A percentile compares a stretch with the other conserved stretches of the same genome.
phyloP scores from a whole-genome alignment of 1,140 invertebrate genomes.

The Ceratitis capitata region DNA sequence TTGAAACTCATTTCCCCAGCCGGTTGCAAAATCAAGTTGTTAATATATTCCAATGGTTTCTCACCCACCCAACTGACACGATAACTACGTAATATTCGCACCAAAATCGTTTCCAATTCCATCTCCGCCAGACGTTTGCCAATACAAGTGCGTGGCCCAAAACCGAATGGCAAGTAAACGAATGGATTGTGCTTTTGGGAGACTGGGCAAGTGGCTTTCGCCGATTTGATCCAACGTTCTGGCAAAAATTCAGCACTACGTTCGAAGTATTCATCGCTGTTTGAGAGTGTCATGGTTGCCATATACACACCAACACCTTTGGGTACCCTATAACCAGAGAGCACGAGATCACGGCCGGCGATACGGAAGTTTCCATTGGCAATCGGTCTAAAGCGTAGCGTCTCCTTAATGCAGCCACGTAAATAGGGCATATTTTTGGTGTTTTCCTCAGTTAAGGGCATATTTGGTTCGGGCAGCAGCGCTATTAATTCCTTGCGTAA shows the following conservation, averaged over 20 bases:
- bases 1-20: not conserved
- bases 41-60: slow-evolving; percentile 17
- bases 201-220: slow-evolving; percentile 29
- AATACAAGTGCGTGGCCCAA: slow-evolving; percentile 70
- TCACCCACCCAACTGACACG: slow-evolving; percentile 58
- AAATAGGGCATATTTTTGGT: slow-evolving; percentile 71
- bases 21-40: not conserved
- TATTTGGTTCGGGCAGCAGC: slow-evolving; percentile 67
- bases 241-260: slow-evolving; percentile 69
- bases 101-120: slow-evolving; percentile 73
- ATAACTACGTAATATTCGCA: slow-evolving; percentile 70
- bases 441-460: slow-evolving; percentile 68
- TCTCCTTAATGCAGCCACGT: slow-evolving; percentile 74
- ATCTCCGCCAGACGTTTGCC: slow-evolving; percentile 76
- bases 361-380: slow-evolving; percentile 65
- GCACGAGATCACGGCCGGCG: slow-evolving; percentile 67
- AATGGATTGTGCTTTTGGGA: slow-evolving; percentile 65
- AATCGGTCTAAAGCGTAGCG: slow-evolving; percentile 68
- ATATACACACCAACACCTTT: slow-evolving; percentile 65
- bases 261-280: slow-evolving; percentile 67
- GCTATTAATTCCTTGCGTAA: slow-evolving; percentile 75
- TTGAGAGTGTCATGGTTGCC: slow-evolving; percentile 63
- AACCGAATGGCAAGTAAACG: slow-evolving; percentile 71
- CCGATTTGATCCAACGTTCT: slow-evolving; percentile 69
- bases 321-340: slow-evolving; percentile 70